phyloP scores from a whole-genome alignment of 2,888 invertebrate genomes.

The Drosophila hamatofila region DNA sequence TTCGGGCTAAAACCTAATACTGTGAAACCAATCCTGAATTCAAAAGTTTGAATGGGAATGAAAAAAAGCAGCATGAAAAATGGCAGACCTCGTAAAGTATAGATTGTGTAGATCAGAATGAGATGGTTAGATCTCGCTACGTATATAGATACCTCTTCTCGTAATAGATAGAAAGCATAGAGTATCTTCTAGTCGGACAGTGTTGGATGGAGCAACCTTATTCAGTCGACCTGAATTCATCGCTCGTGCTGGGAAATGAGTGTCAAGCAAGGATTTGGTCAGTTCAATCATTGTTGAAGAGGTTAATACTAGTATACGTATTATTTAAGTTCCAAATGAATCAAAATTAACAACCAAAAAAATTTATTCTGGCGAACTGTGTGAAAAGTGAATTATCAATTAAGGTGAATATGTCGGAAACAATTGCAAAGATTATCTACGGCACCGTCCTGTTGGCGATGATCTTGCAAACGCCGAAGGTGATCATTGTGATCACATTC shows the following conservation, averaged over 20 bases:
- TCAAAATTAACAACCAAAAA: background rate
- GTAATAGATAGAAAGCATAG: background rate
- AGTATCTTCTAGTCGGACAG: background rate
- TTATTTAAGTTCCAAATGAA: background rate
- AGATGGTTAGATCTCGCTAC: too few species aligned
- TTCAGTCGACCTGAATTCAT: too few species aligned
- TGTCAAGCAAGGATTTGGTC: background rate
- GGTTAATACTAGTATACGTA: background rate
- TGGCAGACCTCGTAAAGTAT: too few species aligned
- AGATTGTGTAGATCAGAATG: too few species aligned
- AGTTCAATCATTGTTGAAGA: background rate
- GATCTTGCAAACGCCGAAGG: constrained; percentile 4
- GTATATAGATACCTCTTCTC: too few species aligned
- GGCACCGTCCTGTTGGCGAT: constrained; percentile 7
- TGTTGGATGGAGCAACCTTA: background rate
- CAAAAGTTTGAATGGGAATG: too few species aligned
- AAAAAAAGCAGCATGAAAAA: too few species aligned
- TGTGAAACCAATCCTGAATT: too few species aligned
- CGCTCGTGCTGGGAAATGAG: background rate
- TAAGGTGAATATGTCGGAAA: background rate
- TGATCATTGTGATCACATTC: background rate
- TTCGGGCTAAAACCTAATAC: too few species aligned
- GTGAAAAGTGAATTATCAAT: background rate
- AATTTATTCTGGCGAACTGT: too few species aligned
- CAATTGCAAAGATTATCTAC: constrained; percentile 2